Conservation (phyloP, 2,113 vertebrate genomes). For the Cyphomyrus discorhynchus region DNA sequence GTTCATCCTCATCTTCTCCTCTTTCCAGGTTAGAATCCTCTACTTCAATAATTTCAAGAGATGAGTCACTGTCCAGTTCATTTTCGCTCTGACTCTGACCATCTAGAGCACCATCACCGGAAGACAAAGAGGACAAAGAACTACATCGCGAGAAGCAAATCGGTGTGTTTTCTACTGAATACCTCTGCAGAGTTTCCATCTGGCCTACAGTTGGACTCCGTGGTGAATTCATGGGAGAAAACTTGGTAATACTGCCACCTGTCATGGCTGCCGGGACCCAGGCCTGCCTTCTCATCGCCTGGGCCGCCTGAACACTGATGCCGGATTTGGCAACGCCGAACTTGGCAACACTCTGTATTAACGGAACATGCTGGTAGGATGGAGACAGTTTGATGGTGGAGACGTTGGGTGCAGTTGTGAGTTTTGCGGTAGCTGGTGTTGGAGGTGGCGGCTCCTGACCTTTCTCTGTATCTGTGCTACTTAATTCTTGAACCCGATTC, state of each 20-base stretch:
- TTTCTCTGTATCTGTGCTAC: constrained; percentile 53
- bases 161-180: constrained; percentile 76
- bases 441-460: constrained; percentile 49
- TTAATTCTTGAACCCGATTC: constrained; percentile 40
- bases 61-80: constrained; percentile 73
- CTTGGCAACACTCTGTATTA: constrained; percentile 66
- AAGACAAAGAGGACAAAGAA: constrained; percentile 90
- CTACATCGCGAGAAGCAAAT: constrained; percentile 91
- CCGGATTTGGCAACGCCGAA: constrained; percentile 50
- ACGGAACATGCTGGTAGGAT: constrained; percentile 80
- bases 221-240: constrained; percentile 62
- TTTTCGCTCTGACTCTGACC: constrained; percentile 71
- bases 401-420: constrained; percentile 64
- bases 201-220: constrained; percentile 46
- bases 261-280: constrained; percentile 65
- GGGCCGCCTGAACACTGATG: constrained; percentile 59
- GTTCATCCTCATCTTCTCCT: constrained; percentile 55
- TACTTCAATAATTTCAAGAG: constrained; percentile 85
- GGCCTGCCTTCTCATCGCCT: constrained; percentile 69
- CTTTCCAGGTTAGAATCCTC: constrained; percentile 61
- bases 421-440: constrained; percentile 60
- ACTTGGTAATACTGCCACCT: constrained; percentile 59
- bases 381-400: constrained; percentile 87
- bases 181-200: constrained; percentile 80
- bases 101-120: constrained; percentile 72